These are phyloP conservation scores for Alloplasta piceator DNA, from an alignment of 2,888 invertebrate genomes.

Conservation along the genomic window DNA sequence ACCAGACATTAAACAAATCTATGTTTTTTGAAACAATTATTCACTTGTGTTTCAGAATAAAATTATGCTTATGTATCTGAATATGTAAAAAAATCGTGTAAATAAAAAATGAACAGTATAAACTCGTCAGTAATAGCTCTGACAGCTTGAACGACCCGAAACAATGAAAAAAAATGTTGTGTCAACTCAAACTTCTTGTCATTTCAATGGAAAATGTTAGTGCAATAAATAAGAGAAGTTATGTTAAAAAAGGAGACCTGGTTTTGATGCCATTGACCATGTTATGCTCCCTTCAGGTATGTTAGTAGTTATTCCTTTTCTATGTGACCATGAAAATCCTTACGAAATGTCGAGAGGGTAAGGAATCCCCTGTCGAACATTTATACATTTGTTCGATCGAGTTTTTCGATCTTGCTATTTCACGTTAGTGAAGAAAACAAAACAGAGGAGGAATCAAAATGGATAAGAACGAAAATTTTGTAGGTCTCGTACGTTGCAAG, in stretches of 20 bases:
- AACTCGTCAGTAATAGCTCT: too few species aligned
- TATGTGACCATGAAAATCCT: background rate
- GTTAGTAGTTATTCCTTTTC: background rate
- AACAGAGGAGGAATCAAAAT: background rate
- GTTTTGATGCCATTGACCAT: conserved; percentile 13
- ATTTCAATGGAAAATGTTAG: conserved; percentile 60
- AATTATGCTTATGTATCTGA: too few species aligned
- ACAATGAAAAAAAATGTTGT: background rate
- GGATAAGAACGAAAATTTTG: conserved; percentile 36
- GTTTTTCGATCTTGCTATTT: conserved; percentile 1
- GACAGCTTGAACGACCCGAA: background rate
- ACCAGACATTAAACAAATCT: too few species aligned
- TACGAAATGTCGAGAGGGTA: too few species aligned
- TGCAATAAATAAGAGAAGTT: conserved; percentile 68
- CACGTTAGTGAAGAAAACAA: conserved; percentile 29
- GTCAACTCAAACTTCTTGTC: conserved; percentile 45
- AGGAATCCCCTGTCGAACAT: conserved; percentile 37
- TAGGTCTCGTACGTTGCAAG: conserved; percentile 71
- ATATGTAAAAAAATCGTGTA: too few species aligned
- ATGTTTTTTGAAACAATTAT: too few species aligned
- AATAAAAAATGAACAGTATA: too few species aligned
- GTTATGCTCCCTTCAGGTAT: background rate
- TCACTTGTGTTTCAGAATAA: too few species aligned
- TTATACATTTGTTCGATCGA: conserved; percentile 8
- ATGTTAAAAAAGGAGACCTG: conserved; percentile 8